Base-by-base conservation (phyloP, 2,888 invertebrate genomes). In the Andrena bicolor region DNA sequence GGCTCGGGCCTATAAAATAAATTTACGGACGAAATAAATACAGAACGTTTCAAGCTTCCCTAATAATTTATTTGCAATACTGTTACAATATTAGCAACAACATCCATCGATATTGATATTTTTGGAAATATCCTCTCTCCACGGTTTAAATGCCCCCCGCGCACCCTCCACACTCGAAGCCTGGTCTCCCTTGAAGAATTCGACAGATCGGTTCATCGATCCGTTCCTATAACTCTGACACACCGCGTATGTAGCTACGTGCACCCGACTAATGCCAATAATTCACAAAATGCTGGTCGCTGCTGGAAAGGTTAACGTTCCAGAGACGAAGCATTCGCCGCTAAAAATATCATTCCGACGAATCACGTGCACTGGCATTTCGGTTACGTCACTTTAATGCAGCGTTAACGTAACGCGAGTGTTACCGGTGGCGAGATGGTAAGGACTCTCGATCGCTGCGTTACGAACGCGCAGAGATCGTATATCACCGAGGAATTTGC, bases 261-360 rank as follows among this genome's bases (percentile, higher is more conserved):
- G 5, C 41, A 16, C 20, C 26, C 13, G 53, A 28, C 53, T 63
- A 70, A 76, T 32, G 35, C 30, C 61, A 41, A 49, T 32, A 41
- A 32, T 32, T 58, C 49, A 60, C 74, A 68, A 68, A 66, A 23
- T 20, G 61, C 20, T 23, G 49, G 4, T 66, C 16, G 4, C 5
- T 16, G 3, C 20, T 70, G 35, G 35, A 76, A 76, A 76, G 76
- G 76, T 70, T 61, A 61, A 35, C 61, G 63, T 76, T 76, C 71
- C 71, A 56, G 41, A 71, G 63, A 10, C 61, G 76, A 53, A 51
- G n/a, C 20, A 51, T 30, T 53, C 20, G 20, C 16, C n/a, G 56
- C 30, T 76, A 69, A 76, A 76, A 76, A 76, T 76, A 76, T 61
- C 70, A 69, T 53, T 53, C 53, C 41, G 63, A 70, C 63, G 63